Evolutionary conservation across 2,888 invertebrate species (phyloP), one percentile per base, ranked within the genome.

Genomic region (Gymnoscelis rufifasciata): DNA sequence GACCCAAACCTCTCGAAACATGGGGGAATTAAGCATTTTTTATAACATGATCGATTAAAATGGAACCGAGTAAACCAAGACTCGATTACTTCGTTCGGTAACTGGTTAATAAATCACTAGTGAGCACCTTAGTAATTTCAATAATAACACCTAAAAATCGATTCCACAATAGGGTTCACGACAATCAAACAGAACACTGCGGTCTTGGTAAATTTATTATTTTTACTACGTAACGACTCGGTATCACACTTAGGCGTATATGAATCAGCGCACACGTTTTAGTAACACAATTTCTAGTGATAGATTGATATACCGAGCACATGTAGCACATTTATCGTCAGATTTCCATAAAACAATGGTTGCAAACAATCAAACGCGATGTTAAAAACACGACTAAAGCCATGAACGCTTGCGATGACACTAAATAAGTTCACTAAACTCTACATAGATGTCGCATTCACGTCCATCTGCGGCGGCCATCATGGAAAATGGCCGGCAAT

Each of bases 141-240:
- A 83, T 87, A 86, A 87, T 87, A 87, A 84, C 84, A 84, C 78
- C 81, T 83, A 84, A 87, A 87, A 86, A 87, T 87, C 87, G 87
- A 87, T 87, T 70, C 70, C 75, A 83, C 83, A 79, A 75, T 78
- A 81, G 73, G 71, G 79, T 77, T 77, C 79, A 78, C 78, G 80
- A 80, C 82, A 80, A 83, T 81, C 80, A 72, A 78, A 82, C 74
- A 75, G 70, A 75, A 79, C 71, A 77, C 82, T 79, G 81, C 77
- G 58, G 74, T 68, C 78, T 76, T 35, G 35, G 7, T 77, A 81
- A 78, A 80, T 80, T 76, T 81, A 81, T 81, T 82, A 80, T 77
- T 69, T 83, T 81, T 77, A 74, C 76, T 77, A 74, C 61, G 67
- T 71, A 75, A 68, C 62, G 62, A 57, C 57, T 61, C 53, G 60